A percentile compares a stretch with the other conserved stretches of the same genome.
Evolutionary conservation across 2,113 vertebrate species (phyloP).

Genomic region (Phyllostomus hastatus): DNA sequence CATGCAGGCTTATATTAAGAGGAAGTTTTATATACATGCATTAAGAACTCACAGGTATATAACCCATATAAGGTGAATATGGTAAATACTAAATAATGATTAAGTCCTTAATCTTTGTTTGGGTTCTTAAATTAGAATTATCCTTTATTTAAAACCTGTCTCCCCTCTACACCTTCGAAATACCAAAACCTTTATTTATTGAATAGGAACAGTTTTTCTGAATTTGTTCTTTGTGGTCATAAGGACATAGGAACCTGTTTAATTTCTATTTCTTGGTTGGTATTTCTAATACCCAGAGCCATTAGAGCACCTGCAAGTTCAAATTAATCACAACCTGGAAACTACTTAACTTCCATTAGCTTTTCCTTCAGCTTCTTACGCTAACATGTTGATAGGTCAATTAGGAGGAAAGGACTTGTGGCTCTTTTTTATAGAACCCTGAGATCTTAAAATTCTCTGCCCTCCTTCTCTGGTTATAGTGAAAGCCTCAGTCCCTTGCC

Average conservation of each 20-base stretch:
- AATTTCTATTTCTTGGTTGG: neutral
- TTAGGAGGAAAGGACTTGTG: neutral
- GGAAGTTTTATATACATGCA: neutral
- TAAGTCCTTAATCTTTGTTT: neutral
- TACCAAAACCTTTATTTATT: neutral
- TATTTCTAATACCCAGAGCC: neutral
- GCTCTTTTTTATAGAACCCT: neutral
- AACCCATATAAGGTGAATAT: neutral
- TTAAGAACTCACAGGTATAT: neutral
- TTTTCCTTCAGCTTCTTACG: neutral
- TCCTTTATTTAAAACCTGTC: constrained; percentile 6
- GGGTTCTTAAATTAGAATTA: neutral
- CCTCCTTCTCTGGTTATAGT: neutral
- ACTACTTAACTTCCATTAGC: neutral
- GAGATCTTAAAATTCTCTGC: neutral
- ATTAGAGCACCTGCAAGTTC: neutral
- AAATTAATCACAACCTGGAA: neutral
- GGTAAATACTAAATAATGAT: neutral
- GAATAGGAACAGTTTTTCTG: neutral
- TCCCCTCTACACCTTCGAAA: neutral
- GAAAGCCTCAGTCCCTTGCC: neutral
- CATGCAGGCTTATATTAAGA: neutral
- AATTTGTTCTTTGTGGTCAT: neutral
- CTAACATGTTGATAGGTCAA: neutral
- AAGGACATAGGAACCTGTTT: neutral